Base-by-base conservation (phyloP, 1,140 invertebrate genomes). In the Bombus vancouverensis region DNA sequence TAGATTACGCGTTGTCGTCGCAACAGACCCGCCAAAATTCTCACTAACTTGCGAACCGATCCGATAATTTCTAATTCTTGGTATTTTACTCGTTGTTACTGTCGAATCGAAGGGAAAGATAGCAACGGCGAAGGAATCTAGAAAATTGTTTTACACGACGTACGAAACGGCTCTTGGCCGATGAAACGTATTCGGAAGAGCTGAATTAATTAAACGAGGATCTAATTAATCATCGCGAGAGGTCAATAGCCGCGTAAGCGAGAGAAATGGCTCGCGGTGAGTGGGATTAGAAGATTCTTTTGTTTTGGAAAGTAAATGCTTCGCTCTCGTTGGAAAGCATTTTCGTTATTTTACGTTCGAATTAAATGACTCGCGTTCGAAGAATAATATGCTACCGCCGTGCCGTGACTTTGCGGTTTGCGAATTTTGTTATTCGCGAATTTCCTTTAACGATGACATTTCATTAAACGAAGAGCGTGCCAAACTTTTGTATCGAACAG, bases 161-260 rank as follows among this genome's bases (percentile, higher is more conserved):
- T 66, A 32, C n/a, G 2, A 32, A 15, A 15, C 15, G 65, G 65
- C 59, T 62, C 12, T 34, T 32, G 68, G 37, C 68, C 68, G 9
- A 70, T 13, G 34, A 70, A 71, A 71, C 25, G 39, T 18, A n/a
- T 44, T 44, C n/a, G 39, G 28, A 6, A 44, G 42, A 73, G n/a
- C 28, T 32, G n/a, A 15, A 72, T 72, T 72, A 44, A 72, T 44
- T 32, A 73, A 42, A 44, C 6, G 42, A 9, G 42, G 71, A 44
- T 47, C n/a, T 73, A 73, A 32, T 73, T 73, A 44, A 73, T 73
- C 71, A 73, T 73, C 71, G 71, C 18, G 42, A 32, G 44, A 47
- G 42, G 71, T 73, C 39, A 47, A 47, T 73, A 73, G n/a, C 25
- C 42, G 15, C n/a, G n/a, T 42, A 6, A n/a, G 42, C 25, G 28